Evolutionary conservation across 2,113 vertebrate species (phyloP).

Genomic region (Epinephelus fuscoguttatus): DNA sequence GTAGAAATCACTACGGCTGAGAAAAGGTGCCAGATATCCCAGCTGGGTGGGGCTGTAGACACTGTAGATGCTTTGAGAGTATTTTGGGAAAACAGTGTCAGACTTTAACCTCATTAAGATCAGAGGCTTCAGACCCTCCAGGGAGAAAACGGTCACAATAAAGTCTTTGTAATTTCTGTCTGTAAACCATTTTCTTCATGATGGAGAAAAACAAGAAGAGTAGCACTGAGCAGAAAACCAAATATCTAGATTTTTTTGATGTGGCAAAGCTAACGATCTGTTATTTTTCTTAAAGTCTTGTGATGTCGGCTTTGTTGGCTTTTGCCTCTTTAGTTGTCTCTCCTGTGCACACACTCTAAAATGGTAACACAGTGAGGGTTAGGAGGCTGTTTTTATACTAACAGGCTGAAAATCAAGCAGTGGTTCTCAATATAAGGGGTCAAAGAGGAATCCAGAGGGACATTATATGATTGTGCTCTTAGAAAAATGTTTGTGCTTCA

Average conservation of each 20-base stretch:
- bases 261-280: constrained; percentile 13
- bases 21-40: background rate
- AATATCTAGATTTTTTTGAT: constrained; percentile 4
- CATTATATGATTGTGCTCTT: background rate
- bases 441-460: background rate
- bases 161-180: constrained; percentile 24
- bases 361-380: background rate
- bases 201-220: constrained; percentile 29
- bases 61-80: background rate
- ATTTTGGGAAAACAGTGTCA: constrained; percentile 36
- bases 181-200: constrained; percentile 20
- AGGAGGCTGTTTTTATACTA: background rate
- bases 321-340: background rate
- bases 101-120: constrained; percentile 47
- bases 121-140: constrained; percentile 32
- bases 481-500: background rate
- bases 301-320: background rate
- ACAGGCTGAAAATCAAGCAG: too few species aligned
- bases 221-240: background rate
- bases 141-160: constrained; percentile 23
- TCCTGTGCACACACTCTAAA: background rate
- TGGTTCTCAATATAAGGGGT: background rate
- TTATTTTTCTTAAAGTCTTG: constrained; percentile 14
- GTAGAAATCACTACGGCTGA: background rate
- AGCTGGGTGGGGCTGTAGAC: background rate